phyloP scores from a whole-genome alignment of 2,888 invertebrate genomes.

The Spilarctia lutea region DNA sequence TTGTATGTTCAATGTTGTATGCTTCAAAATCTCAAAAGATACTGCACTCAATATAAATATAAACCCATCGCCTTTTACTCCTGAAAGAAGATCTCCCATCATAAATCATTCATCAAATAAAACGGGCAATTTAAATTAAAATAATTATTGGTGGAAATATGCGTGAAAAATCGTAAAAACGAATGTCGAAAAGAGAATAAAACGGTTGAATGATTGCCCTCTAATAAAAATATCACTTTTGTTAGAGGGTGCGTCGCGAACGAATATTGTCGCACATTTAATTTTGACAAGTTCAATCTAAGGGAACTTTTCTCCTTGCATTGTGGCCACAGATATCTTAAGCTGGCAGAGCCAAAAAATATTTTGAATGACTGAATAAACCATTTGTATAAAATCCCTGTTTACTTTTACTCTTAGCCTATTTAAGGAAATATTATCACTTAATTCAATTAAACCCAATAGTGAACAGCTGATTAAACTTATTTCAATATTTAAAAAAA shows the following conservation, averaged over 20 bases:
- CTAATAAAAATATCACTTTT: conserved; percentile 52
- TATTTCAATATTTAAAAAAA: no score
- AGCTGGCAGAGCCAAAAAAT: conserved; percentile 22
- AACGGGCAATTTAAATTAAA: conserved; percentile 36
- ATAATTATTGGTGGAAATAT: conserved; percentile 44
- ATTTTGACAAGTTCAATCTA: conserved; percentile 50
- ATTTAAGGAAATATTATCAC: neutral
- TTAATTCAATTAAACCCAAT: no score
- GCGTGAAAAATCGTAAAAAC: conserved; percentile 45
- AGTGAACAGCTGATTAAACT: no score
- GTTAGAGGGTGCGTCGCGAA: conserved; percentile 43
- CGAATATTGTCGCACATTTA: conserved; percentile 33
- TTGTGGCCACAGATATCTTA: conserved; percentile 29
- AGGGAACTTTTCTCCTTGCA: conserved; percentile 23
- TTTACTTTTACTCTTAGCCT: neutral
- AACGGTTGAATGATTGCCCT: conserved; percentile 49
- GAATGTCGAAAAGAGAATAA: conserved; percentile 45
- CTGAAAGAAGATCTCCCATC: no score
- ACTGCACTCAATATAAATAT: no score
- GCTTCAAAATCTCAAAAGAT: no score
- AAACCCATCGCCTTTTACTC: no score
- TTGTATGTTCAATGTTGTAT: no score
- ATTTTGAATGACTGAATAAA: conserved; percentile 24
- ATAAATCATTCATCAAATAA: conserved; percentile 24
- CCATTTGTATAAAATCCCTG: neutral